Conservation (phyloP, 2,888 invertebrate genomes). For the Bruchidius siliquastri region DNA sequence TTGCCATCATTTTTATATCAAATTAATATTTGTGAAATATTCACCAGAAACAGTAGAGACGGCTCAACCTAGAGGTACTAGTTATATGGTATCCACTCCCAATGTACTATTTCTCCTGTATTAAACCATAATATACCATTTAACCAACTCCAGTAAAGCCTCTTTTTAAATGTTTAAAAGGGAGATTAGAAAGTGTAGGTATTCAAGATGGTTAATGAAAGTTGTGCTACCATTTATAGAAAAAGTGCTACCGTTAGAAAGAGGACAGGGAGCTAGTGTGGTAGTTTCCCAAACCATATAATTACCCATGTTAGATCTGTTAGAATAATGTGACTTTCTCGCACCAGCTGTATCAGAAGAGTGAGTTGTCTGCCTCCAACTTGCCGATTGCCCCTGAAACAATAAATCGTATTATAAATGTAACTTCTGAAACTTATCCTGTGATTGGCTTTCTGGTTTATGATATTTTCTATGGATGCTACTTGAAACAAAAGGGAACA, state of each 20-base stretch:
- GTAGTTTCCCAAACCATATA: constrained; percentile 47
- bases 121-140: neutral
- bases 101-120: neutral
- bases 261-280: constrained; percentile 27
- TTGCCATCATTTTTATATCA: too few relatives aligned
- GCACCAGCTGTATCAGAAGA: constrained; percentile 56
- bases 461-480: too few relatives aligned
- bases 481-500: too few relatives aligned
- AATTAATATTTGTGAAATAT: neutral
- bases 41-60: neutral
- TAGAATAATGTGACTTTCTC: constrained; percentile 73
- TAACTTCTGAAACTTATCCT: too few relatives aligned
- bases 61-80: neutral
- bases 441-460: too few relatives aligned
- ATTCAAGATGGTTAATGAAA: neutral
- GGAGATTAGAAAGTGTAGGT: neutral
- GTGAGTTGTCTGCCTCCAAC: constrained; percentile 43
- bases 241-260: neutral
- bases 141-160: neutral
- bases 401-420: constrained; percentile 13
- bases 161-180: neutral
- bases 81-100: neutral
- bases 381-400: constrained; percentile 46
- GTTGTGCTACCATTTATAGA: neutral
- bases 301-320: constrained; percentile 60